These are phyloP conservation scores for Belgica antarctica DNA, from an alignment of 2,888 invertebrate genomes.

Conservation along the genomic window DNA sequence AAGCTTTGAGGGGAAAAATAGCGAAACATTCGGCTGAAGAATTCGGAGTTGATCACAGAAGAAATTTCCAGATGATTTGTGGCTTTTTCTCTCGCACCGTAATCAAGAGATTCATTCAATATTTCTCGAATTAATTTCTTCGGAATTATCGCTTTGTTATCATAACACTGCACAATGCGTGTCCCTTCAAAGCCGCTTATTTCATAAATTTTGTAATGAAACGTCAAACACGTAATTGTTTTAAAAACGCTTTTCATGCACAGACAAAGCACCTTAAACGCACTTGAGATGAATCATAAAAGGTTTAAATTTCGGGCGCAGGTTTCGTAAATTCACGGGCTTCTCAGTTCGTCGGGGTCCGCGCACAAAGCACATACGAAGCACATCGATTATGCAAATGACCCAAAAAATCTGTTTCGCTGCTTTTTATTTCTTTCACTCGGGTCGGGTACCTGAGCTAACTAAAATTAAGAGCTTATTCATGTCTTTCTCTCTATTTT, in stretches of 20 bases:
- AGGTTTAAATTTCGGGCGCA: neutral
- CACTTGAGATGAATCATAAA: neutral
- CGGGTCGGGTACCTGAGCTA: neutral
- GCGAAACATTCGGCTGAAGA: too few relatives aligned
- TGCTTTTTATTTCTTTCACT: neutral
- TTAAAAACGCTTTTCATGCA: neutral
- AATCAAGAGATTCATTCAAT: too few relatives aligned
- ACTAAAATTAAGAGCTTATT: conserved; percentile 36
- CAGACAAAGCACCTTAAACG: neutral
- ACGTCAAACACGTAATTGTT: neutral
- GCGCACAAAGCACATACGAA: neutral
- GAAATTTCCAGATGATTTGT: too few relatives aligned
- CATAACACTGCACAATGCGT: too few relatives aligned
- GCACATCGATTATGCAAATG: conserved; percentile 37
- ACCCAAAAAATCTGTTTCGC: conserved; percentile 32
- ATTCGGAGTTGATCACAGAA: too few relatives aligned
- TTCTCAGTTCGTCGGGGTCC: neutral
- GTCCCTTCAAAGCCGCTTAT: neutral
- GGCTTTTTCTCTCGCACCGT: too few relatives aligned
- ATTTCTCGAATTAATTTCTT: neutral
- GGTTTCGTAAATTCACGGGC: neutral
- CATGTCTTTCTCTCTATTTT: conserved; percentile 23
- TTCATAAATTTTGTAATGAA: neutral
- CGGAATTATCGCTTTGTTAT: too few relatives aligned
- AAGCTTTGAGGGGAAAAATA: too few relatives aligned